Percentiles rank a stretch among this genome's conserved stretches.
phyloP scores from a whole-genome alignment of 2,797 vertebrate genomes.

The Pangasius djambal region DNA sequence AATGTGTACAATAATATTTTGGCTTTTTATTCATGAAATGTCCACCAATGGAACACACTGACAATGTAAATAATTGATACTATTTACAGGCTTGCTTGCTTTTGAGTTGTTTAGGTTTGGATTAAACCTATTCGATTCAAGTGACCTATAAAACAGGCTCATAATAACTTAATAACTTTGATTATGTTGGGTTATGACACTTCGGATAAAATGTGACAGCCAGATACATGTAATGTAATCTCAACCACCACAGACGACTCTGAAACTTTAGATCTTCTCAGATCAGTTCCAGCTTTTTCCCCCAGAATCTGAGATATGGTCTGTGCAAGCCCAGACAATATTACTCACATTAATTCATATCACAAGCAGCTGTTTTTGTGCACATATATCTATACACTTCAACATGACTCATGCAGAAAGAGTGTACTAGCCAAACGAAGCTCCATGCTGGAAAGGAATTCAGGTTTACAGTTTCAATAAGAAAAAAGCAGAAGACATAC shows the following conservation, averaged over 20 bases:
- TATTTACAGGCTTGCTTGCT: not conserved
- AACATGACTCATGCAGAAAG: not conserved
- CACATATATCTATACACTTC: not conserved
- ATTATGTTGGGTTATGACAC: not conserved
- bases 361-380: not conserved
- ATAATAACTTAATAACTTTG: not conserved
- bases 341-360: constrained; percentile 26
- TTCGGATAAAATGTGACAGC: not conserved
- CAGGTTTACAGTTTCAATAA: not conserved
- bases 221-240: not conserved
- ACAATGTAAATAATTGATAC: not conserved
- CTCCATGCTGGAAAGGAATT: not conserved
- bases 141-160: not conserved
- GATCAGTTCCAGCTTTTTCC: not conserved
- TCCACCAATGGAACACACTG: not conserved
- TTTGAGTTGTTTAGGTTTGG: not conserved
- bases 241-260: not conserved
- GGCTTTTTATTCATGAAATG: not conserved
- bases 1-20: not conserved
- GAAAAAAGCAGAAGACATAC: not conserved
- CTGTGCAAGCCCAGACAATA: constrained; percentile 11
- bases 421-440: not conserved
- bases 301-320: not conserved
- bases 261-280: not conserved
- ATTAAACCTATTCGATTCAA: not conserved